A percentile compares a stretch with the other conserved stretches of the same genome.
Conservation (phyloP, 2,888 invertebrate species). For the Leptinotarsa rubiginosa region DNA sequence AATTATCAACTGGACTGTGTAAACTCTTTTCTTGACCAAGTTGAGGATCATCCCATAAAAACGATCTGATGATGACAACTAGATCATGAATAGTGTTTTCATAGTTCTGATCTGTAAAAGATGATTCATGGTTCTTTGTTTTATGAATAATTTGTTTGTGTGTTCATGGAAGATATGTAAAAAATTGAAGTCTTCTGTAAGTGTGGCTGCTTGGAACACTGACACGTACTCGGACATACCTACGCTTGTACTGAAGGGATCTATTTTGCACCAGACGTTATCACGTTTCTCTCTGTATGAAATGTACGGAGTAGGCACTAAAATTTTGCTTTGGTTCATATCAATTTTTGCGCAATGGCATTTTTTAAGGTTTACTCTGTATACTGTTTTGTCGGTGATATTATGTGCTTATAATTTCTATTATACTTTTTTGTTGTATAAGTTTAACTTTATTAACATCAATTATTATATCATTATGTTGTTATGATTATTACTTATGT, state of each 20-base stretch:
- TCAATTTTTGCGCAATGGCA: conserved; percentile 23
- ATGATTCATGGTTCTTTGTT: too few relatives aligned
- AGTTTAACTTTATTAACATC: conserved; percentile 48
- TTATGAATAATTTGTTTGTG: background rate
- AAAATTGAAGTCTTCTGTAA: background rate
- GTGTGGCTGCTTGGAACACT: conserved; percentile 16
- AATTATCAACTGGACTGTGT: too few relatives aligned
- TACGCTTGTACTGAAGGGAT: conserved; percentile 38
- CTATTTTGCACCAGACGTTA: conserved; percentile 36
- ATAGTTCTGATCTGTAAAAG: too few relatives aligned
- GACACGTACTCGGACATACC: conserved; percentile 38
- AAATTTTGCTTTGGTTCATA: conserved; percentile 27
- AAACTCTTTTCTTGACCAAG: too few relatives aligned
- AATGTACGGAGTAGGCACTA: conserved; percentile 37
- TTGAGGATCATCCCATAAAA: too few relatives aligned
- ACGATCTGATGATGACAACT: too few relatives aligned
- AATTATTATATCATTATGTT: conserved; percentile 48
- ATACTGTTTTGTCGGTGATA: conserved; percentile 48
- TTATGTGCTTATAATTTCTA: conserved; percentile 49
- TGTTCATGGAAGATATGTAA: background rate
- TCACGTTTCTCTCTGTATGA: conserved; percentile 38
- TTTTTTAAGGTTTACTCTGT: conserved; percentile 44
- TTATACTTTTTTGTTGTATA: conserved; percentile 51
- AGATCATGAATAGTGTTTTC: too few relatives aligned
- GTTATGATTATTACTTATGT: conserved; percentile 54